Evolutionary conservation across 2,113 vertebrate genomes (phyloP).

Genomic region (human): GRCh38 chr3:64869501-64870000

Average conservation of each 20-base stretch:
- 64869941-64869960: background rate
- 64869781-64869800: background rate
- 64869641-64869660: background rate
- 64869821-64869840: slow-evolving; percentile 49
- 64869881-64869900: background rate
- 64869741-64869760: background rate
- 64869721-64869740: slow-evolving; percentile 13
- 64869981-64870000: background rate
- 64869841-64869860: background rate
- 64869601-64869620: background rate
- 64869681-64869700: background rate
- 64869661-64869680: background rate
- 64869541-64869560: background rate
- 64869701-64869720: background rate
- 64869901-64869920: background rate
- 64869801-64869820: background rate
- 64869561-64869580: background rate
- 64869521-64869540: background rate
- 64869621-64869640: background rate
- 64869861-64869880: background rate
- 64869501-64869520: background rate
- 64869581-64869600: background rate
- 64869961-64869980: background rate
- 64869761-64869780: background rate
- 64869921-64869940: background rate